phyloP scores from a whole-genome alignment of 2,113 vertebrate genomes.

The Melanostigma gelatinosum region DNA sequence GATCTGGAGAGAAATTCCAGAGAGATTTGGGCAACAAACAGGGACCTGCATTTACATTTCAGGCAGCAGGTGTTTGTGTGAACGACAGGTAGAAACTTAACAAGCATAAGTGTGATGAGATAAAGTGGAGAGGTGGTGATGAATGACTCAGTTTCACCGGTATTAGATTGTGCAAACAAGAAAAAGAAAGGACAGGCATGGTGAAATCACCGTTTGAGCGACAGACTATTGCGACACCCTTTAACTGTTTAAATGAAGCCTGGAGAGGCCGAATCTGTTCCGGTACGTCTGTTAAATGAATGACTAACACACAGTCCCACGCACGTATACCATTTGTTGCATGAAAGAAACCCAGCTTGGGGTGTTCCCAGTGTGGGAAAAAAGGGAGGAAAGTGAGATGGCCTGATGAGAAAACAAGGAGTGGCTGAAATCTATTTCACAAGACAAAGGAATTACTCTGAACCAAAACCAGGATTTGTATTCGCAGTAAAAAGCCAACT shows the following conservation, averaged over 20 bases:
- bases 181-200: background rate
- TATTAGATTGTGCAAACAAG: conserved; percentile 10
- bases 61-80: conserved; percentile 33
- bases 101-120: background rate
- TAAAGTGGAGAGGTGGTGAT: background rate
- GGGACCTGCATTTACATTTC: conserved; percentile 27
- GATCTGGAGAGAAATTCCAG: background rate
- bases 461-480: conserved; percentile 61
- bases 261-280: background rate
- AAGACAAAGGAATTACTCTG: conserved; percentile 49
- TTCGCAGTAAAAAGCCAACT: conserved; percentile 20
- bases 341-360: background rate
- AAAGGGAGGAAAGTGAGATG: conserved; percentile 32
- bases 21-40: conserved; percentile 27
- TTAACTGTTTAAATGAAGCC: conserved; percentile 14
- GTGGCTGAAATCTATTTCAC: conserved; percentile 50
- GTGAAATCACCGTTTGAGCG: conserved; percentile 16
- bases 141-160: conserved; percentile 59
- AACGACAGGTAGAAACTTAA: conserved; percentile 2
- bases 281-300: background rate
- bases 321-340: too few relatives aligned
- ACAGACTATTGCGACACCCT: conserved; percentile 25
- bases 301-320: conserved; percentile 28
- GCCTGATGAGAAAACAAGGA: conserved; percentile 66
- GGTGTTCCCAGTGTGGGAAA: conserved; percentile 58